Conservation (phyloP, 2,888 invertebrate species). For the Cordilura impudica region DNA sequence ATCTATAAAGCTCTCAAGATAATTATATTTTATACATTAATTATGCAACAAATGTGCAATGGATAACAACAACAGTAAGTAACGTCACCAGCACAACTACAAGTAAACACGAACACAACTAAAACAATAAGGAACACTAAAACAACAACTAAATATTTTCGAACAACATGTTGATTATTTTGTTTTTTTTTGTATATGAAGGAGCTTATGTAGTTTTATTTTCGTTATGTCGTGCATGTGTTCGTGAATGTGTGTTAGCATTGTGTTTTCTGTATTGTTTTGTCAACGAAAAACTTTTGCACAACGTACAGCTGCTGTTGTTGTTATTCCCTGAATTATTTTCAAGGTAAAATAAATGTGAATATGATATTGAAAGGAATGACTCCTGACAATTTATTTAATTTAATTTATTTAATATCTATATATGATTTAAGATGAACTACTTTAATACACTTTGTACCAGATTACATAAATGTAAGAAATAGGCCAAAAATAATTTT, state of each 20-base stretch:
- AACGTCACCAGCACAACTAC: background rate
- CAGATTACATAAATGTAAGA: too few relatives aligned
- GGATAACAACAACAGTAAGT: conserved; percentile 12
- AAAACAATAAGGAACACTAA: background rate
- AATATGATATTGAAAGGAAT: background rate
- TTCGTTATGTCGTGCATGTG: background rate
- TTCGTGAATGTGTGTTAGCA: background rate
- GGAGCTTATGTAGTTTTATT: too few relatives aligned
- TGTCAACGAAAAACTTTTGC: conserved; percentile 41
- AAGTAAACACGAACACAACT: conserved; percentile 2
- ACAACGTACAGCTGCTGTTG: conserved; percentile 24
- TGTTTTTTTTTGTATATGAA: background rate
- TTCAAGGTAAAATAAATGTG: conserved; percentile 18
- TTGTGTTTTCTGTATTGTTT: conserved; percentile 6
- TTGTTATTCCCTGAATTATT: conserved; percentile 10
- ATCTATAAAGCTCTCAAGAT: conserved; percentile 47
- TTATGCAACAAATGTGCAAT: conserved; percentile 49
- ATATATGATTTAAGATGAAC: too few relatives aligned
- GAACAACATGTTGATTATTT: conserved; percentile 45
- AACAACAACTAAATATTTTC: conserved; percentile 7
- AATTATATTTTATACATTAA: conserved; percentile 55
- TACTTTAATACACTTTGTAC: too few relatives aligned
- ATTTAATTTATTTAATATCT: too few relatives aligned
- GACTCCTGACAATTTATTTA: too few relatives aligned
- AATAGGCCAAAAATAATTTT: too few relatives aligned